Conservation (phyloP, 2,797 vertebrate genomes). For the Paguma larvata region DNA sequence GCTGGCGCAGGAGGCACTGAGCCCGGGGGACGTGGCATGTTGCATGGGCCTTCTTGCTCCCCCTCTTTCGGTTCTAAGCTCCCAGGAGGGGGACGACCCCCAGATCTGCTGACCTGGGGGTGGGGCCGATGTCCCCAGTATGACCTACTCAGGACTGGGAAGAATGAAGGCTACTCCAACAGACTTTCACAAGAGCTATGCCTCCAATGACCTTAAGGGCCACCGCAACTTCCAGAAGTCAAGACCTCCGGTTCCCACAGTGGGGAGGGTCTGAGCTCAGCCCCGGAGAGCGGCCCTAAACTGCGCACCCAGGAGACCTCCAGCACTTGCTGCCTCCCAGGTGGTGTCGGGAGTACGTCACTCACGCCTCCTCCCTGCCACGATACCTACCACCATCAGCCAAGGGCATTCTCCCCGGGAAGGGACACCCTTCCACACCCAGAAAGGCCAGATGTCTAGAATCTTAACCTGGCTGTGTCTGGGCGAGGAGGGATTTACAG, state of each 20-base stretch:
- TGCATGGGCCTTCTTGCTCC: neutral
- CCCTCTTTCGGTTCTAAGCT: neutral
- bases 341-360: neutral
- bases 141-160: neutral
- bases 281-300: neutral
- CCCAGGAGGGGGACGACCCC: neutral
- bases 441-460: constrained; percentile 13
- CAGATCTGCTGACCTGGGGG: neutral
- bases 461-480: neutral
- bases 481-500: neutral
- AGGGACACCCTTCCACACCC: neutral
- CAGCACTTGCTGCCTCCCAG: no score
- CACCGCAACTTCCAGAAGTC: neutral
- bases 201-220: neutral
- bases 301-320: neutral
- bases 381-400: neutral
- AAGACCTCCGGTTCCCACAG: neutral
- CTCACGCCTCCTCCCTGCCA: neutral
- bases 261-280: neutral
- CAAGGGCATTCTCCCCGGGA: neutral
- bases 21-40: neutral
- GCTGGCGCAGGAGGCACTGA: neutral
- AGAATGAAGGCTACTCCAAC: neutral
- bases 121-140: neutral
- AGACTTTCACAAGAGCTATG: neutral